Evolutionary conservation across 2,888 invertebrate species (phyloP).

Genomic region (Sympetrum striolatum): DNA sequence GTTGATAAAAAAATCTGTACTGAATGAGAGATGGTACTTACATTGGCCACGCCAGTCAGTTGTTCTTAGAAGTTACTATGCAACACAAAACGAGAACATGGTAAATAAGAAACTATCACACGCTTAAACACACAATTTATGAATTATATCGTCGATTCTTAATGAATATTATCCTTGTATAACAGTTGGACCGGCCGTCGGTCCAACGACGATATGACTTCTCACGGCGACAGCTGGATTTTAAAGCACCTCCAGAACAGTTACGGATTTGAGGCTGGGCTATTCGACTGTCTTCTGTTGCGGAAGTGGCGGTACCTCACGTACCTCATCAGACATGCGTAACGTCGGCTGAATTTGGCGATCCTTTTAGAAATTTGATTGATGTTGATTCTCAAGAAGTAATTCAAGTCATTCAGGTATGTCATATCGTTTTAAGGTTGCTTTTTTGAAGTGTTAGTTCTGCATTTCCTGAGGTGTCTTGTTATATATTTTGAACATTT

Average conservation of each 20-base stretch:
- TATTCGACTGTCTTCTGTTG: constrained; percentile 17
- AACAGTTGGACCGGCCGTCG: background rate
- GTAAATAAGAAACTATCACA: background rate
- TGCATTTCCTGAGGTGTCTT: background rate
- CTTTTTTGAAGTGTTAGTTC: background rate
- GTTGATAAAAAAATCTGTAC: background rate
- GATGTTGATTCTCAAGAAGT: background rate
- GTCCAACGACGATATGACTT: background rate
- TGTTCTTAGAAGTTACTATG: background rate
- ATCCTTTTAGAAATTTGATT: background rate
- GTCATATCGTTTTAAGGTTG: background rate
- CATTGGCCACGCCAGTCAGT: background rate
- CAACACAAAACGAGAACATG: background rate
- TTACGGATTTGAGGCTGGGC: background rate
- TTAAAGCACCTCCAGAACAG: constrained; percentile 24
- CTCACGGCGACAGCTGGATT: background rate
- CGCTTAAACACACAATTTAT: background rate
- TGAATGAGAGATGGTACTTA: background rate
- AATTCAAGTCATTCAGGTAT: background rate
- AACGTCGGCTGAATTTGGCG: background rate
- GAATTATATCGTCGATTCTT: no score
- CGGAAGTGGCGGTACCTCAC: background rate
- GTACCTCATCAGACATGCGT: background rate
- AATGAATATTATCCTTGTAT: background rate
- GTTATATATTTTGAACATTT: background rate